Conservation (phyloP, 2,888 invertebrate genomes). For the Halictus ligatus region DNA sequence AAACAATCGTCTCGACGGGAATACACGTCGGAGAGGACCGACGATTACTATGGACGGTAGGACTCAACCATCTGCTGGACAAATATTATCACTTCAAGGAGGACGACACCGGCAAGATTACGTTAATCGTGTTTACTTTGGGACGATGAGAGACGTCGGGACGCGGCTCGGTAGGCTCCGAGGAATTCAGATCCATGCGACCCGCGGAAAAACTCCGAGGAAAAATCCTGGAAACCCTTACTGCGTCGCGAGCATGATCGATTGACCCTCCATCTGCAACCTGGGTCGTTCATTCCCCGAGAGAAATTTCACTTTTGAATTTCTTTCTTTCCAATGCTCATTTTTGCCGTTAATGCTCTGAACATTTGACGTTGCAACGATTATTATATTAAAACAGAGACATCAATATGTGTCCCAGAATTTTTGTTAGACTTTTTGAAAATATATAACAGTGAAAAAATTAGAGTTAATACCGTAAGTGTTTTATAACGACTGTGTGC, state of each 20-base stretch:
- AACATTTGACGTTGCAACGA: background rate
- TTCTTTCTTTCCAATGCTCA: background rate
- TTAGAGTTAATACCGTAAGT: background rate
- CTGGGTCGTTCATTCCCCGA: background rate
- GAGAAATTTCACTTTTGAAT: background rate
- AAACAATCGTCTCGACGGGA: background rate
- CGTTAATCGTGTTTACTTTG: conserved; percentile 24
- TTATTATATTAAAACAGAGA: too few relatives aligned
- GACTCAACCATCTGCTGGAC: background rate
- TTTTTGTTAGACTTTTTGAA: background rate
- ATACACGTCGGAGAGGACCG: background rate
- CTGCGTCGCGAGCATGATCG: background rate
- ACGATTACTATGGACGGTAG: background rate
- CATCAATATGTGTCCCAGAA: background rate
- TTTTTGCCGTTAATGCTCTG: background rate
- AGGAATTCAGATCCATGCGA: background rate
- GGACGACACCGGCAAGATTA: conserved; percentile 14
- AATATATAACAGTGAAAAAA: background rate
- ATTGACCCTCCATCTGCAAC: background rate
- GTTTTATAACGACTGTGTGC: background rate
- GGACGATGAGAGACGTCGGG: background rate
- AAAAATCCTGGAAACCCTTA: background rate
- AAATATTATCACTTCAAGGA: conserved; percentile 8
- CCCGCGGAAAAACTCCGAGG: background rate
- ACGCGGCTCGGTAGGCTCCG: background rate